These are phyloP conservation scores for Phrynocephalus versicolor DNA, from an alignment of 2,113 vertebrate species.

Conservation along the genomic window DNA sequence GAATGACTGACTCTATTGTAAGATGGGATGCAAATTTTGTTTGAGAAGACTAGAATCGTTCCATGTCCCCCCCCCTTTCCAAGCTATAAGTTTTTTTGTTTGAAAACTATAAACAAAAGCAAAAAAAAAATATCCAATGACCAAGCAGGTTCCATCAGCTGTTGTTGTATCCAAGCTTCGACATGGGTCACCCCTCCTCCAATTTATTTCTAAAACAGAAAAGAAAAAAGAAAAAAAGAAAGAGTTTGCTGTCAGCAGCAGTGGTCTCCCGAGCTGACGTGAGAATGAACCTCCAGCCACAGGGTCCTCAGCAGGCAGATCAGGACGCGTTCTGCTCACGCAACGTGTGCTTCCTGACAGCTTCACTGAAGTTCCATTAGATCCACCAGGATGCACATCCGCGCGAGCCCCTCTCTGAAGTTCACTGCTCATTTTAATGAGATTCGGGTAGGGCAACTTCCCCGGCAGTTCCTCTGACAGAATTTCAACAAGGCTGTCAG, in stretches of 20 bases:
- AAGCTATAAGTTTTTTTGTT: no score
- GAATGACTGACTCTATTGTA: no score
- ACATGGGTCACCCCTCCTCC: not conserved
- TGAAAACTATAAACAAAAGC: no score
- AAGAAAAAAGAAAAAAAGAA: constrained; percentile 41
- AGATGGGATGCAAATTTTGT: no score
- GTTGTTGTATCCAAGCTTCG: constrained; percentile 42
- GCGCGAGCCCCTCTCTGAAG: not conserved
- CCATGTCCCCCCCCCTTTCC: no score
- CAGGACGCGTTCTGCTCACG: constrained; percentile 13
- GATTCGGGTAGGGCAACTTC: not conserved
- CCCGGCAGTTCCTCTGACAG: not conserved
- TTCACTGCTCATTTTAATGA: not conserved
- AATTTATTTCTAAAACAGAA: constrained; percentile 41
- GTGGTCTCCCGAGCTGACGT: constrained; percentile 23
- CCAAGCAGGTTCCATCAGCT: not conserved
- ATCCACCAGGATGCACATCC: not conserved
- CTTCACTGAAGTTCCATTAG: constrained; percentile 8
- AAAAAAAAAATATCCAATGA: no score
- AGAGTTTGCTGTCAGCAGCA: constrained; percentile 32
- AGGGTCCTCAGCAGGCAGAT: not conserved
- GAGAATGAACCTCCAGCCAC: constrained; percentile 6
- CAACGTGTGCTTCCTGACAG: not conserved
- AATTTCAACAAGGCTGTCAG: not conserved
- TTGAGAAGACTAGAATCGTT: no score